These are phyloP conservation scores for Gisinianus flammeolus DNA, from an alignment of 2,888 invertebrate species.

Conservation along the genomic window DNA sequence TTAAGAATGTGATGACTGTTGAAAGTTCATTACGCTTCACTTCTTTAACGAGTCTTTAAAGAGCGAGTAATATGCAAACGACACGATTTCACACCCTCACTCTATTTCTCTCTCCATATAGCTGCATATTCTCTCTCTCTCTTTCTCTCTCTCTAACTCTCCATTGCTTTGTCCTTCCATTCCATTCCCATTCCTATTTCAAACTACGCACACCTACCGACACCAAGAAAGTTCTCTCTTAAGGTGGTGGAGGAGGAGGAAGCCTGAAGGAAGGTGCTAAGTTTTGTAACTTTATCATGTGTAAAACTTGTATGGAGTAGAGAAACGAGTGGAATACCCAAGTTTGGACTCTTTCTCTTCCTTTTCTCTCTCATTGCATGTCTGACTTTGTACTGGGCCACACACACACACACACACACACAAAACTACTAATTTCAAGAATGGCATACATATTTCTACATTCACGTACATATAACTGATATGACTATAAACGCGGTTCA, in stretches of 20 bases:
- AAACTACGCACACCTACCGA: no score
- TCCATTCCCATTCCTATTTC: neutral
- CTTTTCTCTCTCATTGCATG: neutral
- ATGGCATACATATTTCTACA: no score
- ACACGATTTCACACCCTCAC: slow-evolving; percentile 2
- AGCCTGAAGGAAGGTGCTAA: slow-evolving; percentile 14
- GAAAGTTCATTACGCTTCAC: slow-evolving; percentile 13
- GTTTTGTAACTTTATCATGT: slow-evolving; percentile 2
- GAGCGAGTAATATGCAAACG: slow-evolving; percentile 17
- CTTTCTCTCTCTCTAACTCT: neutral
- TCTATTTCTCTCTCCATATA: no score
- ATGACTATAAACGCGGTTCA: no score
- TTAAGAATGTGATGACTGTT: slow-evolving; percentile 12
- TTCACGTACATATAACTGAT: no score
- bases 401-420: no score
- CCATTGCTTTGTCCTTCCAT: neutral
- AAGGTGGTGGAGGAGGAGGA: neutral
- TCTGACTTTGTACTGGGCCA: neutral
- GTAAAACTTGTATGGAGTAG: neutral
- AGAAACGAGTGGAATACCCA: neutral
- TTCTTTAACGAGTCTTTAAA: slow-evolving; percentile 21
- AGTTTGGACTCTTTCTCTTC: neutral
- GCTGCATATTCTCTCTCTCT: no score
- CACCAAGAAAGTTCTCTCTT: neutral
- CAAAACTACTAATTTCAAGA: no score